Conservation (phyloP, 2,888 invertebrate species). For the Eucriotettix oculatus region DNA sequence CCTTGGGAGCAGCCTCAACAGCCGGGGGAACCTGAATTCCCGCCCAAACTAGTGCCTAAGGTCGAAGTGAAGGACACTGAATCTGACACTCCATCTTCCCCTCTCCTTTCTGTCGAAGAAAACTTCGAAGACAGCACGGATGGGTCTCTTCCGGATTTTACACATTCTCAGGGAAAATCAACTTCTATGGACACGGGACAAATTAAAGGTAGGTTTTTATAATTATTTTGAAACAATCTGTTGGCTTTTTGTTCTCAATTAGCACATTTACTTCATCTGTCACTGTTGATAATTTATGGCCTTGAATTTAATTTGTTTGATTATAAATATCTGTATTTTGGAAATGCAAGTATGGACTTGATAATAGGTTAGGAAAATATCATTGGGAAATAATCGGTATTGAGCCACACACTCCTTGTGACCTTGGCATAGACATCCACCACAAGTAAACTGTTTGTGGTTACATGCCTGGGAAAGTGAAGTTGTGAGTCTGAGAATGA, state of each 20-base stretch:
- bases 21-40: slow-evolving; percentile 6
- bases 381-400: too few relatives aligned
- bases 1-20: slow-evolving; percentile 9
- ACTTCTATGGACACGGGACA: slow-evolving; percentile 9
- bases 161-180: slow-evolving; percentile 4
- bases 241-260: not conserved
- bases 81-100: slow-evolving; percentile 4
- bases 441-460: too few relatives aligned
- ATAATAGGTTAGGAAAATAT: too few relatives aligned
- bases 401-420: too few relatives aligned
- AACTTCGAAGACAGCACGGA: slow-evolving; percentile 10
- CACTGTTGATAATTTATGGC: too few relatives aligned
- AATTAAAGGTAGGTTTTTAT: slow-evolving; percentile 10
- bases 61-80: slow-evolving; percentile 5
- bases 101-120: slow-evolving; percentile 4
- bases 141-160: slow-evolving; percentile 6
- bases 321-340: too few relatives aligned
- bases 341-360: too few relatives aligned
- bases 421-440: too few relatives aligned
- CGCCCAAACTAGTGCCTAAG: slow-evolving; percentile 7
- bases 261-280: too few relatives aligned
- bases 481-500: too few relatives aligned
- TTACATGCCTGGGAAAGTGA: too few relatives aligned
- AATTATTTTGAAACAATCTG: not conserved
- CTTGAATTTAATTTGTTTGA: too few relatives aligned